Conservation (phyloP, 2,888 invertebrate species). For the Yponomeuta cagnagella region DNA sequence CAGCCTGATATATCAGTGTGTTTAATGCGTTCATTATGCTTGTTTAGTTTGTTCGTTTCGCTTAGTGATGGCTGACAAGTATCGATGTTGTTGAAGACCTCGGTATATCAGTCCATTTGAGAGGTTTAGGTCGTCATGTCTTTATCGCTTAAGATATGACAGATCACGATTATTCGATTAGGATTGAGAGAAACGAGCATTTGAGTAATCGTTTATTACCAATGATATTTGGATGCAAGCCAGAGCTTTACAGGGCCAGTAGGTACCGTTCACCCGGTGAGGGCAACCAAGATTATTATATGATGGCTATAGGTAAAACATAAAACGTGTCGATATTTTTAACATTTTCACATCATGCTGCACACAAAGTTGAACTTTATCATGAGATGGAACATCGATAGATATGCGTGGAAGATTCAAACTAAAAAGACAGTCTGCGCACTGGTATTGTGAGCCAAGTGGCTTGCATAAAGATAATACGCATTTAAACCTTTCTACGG, state of each 20-base stretch:
- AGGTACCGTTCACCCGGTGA: background rate
- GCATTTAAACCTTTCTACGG: slow-evolving; percentile 58
- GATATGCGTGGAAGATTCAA: slow-evolving; percentile 63
- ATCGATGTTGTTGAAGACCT: slow-evolving; percentile 18
- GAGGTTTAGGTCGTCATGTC: background rate
- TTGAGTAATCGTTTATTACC: background rate
- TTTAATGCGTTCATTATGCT: slow-evolving; percentile 69
- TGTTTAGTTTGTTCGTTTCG: slow-evolving; percentile 42
- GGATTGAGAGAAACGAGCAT: background rate
- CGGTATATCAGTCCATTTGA: background rate
- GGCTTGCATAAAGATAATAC: slow-evolving; percentile 75
- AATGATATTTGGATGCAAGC: background rate
- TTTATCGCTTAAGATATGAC: background rate
- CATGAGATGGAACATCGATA: slow-evolving; percentile 61
- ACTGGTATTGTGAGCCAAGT: slow-evolving; percentile 71
- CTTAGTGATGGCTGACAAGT: slow-evolving; percentile 18
- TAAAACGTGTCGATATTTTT: background rate
- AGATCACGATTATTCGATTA: background rate
- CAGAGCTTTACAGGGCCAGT: background rate
- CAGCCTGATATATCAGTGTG: slow-evolving; percentile 65
- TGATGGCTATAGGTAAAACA: background rate
- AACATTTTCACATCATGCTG: slow-evolving; percentile 2
- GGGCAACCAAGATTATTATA: background rate
- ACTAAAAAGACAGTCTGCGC: slow-evolving; percentile 52
- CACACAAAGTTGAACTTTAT: slow-evolving; percentile 37